Evolutionary conservation across 2,113 vertebrate genomes (phyloP).

Genomic region (Xenus cinereus): DNA sequence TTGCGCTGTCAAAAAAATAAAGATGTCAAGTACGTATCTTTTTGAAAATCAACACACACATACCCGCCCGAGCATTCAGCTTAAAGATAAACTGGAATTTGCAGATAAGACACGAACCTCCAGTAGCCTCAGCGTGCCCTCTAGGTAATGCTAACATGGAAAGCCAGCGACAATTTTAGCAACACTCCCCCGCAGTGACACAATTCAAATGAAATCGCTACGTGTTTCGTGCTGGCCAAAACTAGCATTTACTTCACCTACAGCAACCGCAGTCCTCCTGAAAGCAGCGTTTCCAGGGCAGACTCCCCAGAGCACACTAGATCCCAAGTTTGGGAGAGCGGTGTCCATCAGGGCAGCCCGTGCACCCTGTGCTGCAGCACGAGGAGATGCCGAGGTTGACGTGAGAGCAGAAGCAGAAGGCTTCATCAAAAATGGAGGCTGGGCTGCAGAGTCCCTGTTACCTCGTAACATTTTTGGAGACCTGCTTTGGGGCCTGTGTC

Average conservation of each 20-base stretch:
- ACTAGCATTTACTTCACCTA: not conserved
- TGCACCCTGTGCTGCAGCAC: not conserved
- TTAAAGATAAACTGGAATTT: not conserved
- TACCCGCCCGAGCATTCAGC: not conserved
- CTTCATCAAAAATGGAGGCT: not conserved
- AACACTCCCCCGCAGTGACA: conserved; percentile 36
- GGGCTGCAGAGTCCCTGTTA: not conserved
- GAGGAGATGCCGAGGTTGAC: fast-evolving
- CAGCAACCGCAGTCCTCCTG: not conserved
- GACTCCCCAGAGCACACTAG: fast-evolving
- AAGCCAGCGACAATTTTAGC: conserved; percentile 30
- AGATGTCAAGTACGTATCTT: not conserved
- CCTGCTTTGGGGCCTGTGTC: not conserved
- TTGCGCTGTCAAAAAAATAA: conserved; percentile 49
- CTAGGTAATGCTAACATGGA: not conserved
- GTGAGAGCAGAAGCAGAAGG: not conserved
- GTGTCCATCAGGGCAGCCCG: fast-evolving
- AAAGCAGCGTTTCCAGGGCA: not conserved
- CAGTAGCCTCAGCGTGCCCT: conserved; percentile 10
- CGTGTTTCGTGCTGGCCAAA: not conserved
- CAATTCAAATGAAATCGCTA: not conserved
- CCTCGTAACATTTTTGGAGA: not conserved
- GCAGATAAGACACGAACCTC: not conserved
- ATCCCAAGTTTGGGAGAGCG: fast-evolving
- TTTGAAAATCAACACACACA: conserved; percentile 12